A percentile compares a stretch with the other conserved stretches of the same genome.
Conservation (phyloP, 2,797 vertebrate genomes). For the Prionace glauca region DNA sequence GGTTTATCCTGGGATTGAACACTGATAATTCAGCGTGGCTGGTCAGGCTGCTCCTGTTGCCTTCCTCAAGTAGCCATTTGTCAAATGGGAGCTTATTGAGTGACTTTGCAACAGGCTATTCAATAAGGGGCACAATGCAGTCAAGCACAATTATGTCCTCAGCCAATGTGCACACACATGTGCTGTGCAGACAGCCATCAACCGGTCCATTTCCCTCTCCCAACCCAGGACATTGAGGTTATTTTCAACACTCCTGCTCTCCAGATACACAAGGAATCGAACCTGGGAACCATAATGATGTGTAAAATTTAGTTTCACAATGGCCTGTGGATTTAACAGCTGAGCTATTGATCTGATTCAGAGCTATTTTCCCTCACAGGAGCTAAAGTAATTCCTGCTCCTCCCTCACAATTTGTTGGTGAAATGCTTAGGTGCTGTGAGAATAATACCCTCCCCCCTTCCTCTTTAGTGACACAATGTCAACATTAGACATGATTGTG, state of each 20-base stretch:
- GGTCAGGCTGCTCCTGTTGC: not conserved
- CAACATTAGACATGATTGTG: slow-evolving; percentile 21
- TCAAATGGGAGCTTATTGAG: not conserved
- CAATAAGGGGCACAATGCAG: not conserved
- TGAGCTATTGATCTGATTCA: not conserved
- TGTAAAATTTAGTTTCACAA: not conserved
- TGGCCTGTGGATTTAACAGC: not conserved
- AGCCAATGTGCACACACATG: not conserved
- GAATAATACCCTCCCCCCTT: not conserved
- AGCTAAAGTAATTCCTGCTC: not conserved
- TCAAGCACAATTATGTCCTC: not conserved
- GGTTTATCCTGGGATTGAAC: not conserved
- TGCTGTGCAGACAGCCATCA: too few relatives aligned
- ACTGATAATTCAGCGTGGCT: not conserved
- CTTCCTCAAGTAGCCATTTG: not conserved
- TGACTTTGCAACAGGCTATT: not conserved
- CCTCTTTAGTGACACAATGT: not conserved
- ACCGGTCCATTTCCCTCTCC: not conserved
- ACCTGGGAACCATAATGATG: not conserved
- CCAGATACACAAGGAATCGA: not conserved
- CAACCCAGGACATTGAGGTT: not conserved
- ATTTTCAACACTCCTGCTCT: not conserved
- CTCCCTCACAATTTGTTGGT: not conserved
- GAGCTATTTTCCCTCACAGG: not conserved
- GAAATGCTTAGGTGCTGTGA: not conserved